Percentiles rank a stretch among this genome's conserved stretches.
phyloP scores from a whole-genome alignment of 2,113 vertebrate species.

The Platichthys flesus region DNA sequence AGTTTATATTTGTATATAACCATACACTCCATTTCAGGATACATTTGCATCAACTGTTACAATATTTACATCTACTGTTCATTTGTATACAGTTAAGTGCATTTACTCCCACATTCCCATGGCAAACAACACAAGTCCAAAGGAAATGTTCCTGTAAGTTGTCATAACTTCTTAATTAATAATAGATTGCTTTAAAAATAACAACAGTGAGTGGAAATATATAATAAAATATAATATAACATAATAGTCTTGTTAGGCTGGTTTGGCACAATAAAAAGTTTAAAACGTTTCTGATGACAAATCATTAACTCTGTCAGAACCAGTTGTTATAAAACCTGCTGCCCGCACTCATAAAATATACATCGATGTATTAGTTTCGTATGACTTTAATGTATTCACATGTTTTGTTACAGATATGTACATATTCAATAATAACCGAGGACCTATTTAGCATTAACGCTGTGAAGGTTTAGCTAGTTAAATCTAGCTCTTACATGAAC shows the following conservation, averaged over 20 bases:
- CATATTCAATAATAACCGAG: conserved; percentile 62
- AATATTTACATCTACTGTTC: conserved; percentile 22
- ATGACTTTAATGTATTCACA: conserved; percentile 80
- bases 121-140: neutral
- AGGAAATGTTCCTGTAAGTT: neutral
- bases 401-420: conserved; percentile 80
- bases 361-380: conserved; percentile 52
- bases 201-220: neutral
- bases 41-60: neutral
- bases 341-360: conserved; percentile 38
- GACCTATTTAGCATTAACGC: conserved; percentile 52
- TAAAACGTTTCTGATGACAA: neutral
- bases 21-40: neutral
- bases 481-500: conserved; percentile 76
- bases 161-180: conserved; percentile 12
- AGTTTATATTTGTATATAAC: neutral
- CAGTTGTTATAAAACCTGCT: conserved; percentile 4
- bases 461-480: conserved; percentile 76
- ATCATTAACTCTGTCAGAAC: conserved; percentile 8
- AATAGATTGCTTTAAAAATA: neutral
- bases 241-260: too few relatives aligned
- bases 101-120: neutral
- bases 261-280: neutral
- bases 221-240: neutral
- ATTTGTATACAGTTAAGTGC: conserved; percentile 5